Conservation (phyloP, 2,888 invertebrate species). For the Chrysopilus asiliformis region DNA sequence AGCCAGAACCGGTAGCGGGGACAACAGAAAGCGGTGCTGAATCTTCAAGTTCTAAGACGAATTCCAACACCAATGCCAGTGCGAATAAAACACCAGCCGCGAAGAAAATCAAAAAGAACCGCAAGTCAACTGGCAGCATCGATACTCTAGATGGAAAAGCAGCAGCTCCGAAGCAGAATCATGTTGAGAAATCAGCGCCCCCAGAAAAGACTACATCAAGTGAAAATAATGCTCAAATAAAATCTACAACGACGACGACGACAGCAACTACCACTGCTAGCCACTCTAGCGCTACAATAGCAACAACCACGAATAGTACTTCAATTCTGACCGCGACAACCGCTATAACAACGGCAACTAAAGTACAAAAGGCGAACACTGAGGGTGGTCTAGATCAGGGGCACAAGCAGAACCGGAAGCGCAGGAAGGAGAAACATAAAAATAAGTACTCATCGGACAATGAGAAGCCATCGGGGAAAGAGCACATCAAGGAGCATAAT, state of each 20-base stretch:
- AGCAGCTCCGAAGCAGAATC: too few species aligned
- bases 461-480: constrained; percentile 50
- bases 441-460: constrained; percentile 45
- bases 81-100: too few species aligned
- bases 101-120: background rate
- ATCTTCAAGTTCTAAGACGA: background rate
- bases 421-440: constrained; percentile 63
- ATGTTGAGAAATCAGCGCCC: too few species aligned
- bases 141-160: background rate
- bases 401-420: constrained; percentile 50
- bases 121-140: too few species aligned
- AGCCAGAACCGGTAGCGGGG: background rate
- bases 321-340: background rate
- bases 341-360: background rate
- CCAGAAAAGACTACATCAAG: background rate
- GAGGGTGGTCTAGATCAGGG: constrained; percentile 18
- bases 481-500: constrained; percentile 70
- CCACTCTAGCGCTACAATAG: background rate
- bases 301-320: too few species aligned
- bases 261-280: background rate
- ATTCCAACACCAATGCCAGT: background rate
- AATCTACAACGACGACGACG: background rate
- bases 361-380: background rate
- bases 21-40: background rate
- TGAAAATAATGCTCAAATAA: too few species aligned